Evolutionary conservation across 2,888 invertebrate species (phyloP).

Genomic region (Drosophila mettleri): DNA sequence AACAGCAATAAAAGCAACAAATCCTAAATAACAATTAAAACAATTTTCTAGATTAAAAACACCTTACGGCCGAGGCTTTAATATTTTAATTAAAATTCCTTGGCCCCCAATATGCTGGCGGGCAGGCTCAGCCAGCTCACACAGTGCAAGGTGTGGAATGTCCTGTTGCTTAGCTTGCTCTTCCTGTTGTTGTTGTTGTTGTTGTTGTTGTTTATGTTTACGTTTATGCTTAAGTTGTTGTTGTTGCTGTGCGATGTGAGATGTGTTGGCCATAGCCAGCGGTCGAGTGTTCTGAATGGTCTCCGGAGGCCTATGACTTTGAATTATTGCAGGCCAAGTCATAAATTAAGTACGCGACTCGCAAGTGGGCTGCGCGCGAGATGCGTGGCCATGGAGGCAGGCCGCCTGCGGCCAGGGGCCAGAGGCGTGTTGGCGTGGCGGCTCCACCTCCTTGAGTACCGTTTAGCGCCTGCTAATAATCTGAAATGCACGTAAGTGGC

Average conservation of each 20-base stretch:
- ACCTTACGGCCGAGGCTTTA: conserved; percentile 75
- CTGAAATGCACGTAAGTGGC: conserved; percentile 19
- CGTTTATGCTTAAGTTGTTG: conserved; percentile 8
- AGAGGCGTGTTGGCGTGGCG: conserved; percentile 7
- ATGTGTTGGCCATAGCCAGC: conserved; percentile 36
- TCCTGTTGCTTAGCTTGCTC: not conserved
- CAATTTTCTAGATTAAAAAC: conserved; percentile 82
- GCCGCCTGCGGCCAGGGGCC: conserved; percentile 6
- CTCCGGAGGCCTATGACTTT: conserved; percentile 82
- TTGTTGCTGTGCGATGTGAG: conserved; percentile 12
- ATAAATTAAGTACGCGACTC: conserved; percentile 71
- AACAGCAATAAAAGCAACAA: conserved; percentile 58
- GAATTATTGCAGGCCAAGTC: conserved; percentile 77
- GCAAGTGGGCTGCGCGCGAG: conserved; percentile 7
- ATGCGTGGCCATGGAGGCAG: not conserved
- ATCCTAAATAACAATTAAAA: conserved; percentile 81
- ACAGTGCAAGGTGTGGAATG: conserved; percentile 13
- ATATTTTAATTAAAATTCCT: conserved; percentile 81
- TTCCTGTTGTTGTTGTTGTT: conserved; percentile 13
- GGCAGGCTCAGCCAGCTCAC: conserved; percentile 25
- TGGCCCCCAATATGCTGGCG: conserved; percentile 59
- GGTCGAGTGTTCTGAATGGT: conserved; percentile 67
- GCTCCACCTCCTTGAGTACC: conserved; percentile 34
- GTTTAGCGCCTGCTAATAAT: conserved; percentile 47
- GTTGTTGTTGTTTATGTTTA: conserved; percentile 19